phyloP scores from a whole-genome alignment of 2,797 vertebrate species.

The Enteromius treurensis region DNA sequence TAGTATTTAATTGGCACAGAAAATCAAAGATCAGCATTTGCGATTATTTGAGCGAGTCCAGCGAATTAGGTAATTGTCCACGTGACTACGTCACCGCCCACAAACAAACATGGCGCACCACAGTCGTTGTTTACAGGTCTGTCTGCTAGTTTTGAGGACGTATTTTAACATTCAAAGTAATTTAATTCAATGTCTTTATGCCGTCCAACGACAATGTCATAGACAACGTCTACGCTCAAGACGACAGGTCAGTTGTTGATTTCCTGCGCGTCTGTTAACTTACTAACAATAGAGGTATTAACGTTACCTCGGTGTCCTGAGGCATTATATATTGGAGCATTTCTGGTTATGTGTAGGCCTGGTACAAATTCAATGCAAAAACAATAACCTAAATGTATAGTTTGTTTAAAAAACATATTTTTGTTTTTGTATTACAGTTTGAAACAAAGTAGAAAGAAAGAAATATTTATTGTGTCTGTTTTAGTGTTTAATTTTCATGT shows the following conservation, averaged over 20 bases:
- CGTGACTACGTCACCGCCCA: background rate
- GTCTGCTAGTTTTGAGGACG: constrained; percentile 13
- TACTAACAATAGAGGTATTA: background rate
- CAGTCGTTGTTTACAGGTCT: constrained; percentile 10
- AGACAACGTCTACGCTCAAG: constrained; percentile 10
- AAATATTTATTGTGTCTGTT: background rate
- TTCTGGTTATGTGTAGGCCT: background rate
- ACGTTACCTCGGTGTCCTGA: too few species aligned
- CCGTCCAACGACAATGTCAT: constrained; percentile 2
- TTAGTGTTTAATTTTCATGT: background rate
- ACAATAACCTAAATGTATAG: background rate
- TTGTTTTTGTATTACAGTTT: background rate
- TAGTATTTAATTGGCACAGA: background rate
- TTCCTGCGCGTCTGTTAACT: background rate
- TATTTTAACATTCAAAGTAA: constrained; percentile 28
- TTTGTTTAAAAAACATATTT: background rate
- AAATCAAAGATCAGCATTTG: background rate
- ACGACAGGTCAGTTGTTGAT: background rate
- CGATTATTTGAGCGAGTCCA: too few species aligned
- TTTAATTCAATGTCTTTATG: constrained; percentile 10
- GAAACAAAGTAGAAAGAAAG: background rate
- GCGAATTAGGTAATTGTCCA: background rate
- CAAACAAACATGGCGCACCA: constrained; percentile 4
- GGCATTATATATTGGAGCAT: background rate
- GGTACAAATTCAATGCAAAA: background rate